Base-by-base conservation (phyloP, 2,888 invertebrate genomes). In the Hirudinaria manillensis region DNA sequence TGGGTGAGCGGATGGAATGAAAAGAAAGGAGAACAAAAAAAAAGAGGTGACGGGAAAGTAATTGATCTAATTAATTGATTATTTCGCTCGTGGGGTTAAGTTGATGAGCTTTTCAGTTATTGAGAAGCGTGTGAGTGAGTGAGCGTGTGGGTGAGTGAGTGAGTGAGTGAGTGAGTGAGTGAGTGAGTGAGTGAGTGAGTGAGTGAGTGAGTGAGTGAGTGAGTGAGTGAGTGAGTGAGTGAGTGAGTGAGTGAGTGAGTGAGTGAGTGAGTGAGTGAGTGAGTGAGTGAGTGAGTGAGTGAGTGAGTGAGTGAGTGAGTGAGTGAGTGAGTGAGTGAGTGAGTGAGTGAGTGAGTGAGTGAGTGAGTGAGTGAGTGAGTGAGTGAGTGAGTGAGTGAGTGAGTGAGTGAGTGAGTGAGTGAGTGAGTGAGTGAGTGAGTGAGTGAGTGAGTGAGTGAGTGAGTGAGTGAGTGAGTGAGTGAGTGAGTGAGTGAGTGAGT, bases 301-400 rank as follows among this genome's bases (percentile, higher is more conserved):
- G 72, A 72, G 72, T 72, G 72, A 72, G 56, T 72, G 72, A 72
- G 72, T 74, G 74, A 74, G 74, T 74, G 74, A 74, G 74, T 74
- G 74, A 74, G 74, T 74, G 74, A 74, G 74, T 74, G 66, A 74
- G 66, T 71, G 51, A 45, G 55, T 56, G 72, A 51, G 55, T 72
- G 55, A 51, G 56, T 53, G 27, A 19, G 51, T 71, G 51, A 36
- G 71, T 71, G 51, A 36, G 71, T 71, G 71, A 36, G 71, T 71
- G 71, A 36, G 71, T 65, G 66, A 65, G 66, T 65, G 66, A 65
- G 66, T 65, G 66, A 65, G 66, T 65, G 66, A 65, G 66, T 65
- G 66, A 65, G 66, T 65, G 66, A 65, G 66, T 65, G 66, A 65
- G 66, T 65, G 66, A 65, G 66, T 65, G 66, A 65, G 66, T 65